phyloP scores from a whole-genome alignment of 2,888 invertebrate species.

The Mesorhabditis belari region DNA sequence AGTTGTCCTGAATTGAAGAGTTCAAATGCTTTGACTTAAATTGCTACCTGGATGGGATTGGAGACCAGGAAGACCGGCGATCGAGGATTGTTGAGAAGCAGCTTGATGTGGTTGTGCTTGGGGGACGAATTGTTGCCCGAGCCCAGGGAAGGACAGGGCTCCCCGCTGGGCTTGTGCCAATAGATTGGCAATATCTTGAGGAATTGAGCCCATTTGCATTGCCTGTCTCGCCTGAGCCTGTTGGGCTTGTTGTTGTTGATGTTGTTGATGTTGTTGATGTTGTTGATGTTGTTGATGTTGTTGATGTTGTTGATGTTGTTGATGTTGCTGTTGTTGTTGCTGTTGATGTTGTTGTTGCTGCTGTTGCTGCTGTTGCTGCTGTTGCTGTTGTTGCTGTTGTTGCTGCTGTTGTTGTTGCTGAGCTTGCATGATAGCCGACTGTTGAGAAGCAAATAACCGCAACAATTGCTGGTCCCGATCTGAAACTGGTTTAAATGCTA shows the following conservation, averaged over 20 bases:
- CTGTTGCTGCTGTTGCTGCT: slow-evolving; percentile 6
- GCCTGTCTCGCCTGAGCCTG: background rate
- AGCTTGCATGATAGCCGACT: background rate
- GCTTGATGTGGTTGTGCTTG: too few species aligned
- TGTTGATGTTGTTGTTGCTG: slow-evolving; percentile 9
- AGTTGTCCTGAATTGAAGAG: too few species aligned
- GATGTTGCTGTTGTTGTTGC: background rate
- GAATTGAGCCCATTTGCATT: background rate
- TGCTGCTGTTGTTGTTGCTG: background rate
- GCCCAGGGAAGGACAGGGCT: too few species aligned
- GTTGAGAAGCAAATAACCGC: background rate
- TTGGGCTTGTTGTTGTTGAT: background rate
- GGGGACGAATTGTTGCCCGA: too few species aligned
- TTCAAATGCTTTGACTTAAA: too few species aligned
- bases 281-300: slow-evolving; percentile 3
- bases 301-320: background rate
- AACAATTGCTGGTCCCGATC: background rate
- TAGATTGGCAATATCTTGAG: too few species aligned
- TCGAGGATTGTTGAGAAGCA: too few species aligned
- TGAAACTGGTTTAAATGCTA: background rate
- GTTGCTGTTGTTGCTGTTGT: slow-evolving; percentile 11
- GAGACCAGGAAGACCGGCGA: too few species aligned
- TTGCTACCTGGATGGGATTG: too few species aligned
- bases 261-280: background rate
- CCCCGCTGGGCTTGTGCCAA: too few species aligned